Percentiles rank a stretch among this genome's conserved stretches.
Conservation (phyloP, 2,797 vertebrate genomes). For the Serranus cabrilla region DNA sequence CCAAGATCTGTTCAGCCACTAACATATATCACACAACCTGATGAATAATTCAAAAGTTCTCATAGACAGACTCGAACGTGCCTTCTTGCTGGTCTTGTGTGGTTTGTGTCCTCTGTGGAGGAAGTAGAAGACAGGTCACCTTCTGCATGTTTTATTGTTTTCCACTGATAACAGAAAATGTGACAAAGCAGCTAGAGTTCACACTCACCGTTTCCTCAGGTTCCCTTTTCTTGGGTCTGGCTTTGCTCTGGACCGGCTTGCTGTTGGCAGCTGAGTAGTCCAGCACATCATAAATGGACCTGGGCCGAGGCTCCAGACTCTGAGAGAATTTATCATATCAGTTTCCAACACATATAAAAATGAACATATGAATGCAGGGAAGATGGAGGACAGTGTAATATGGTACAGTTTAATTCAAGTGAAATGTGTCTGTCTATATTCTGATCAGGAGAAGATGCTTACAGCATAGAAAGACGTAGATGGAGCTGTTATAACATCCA, state of each 20-base stretch:
- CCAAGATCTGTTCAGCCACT: not conserved
- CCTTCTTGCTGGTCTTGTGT: conserved; percentile 58
- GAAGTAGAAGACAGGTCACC: conserved; percentile 42
- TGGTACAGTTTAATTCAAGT: not conserved
- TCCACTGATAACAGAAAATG: not conserved
- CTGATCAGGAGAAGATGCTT: conserved; percentile 47
- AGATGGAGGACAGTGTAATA: not conserved
- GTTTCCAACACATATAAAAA: conserved; percentile 19
- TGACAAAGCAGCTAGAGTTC: not conserved
- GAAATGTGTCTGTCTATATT: conserved; percentile 1
- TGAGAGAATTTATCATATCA: conserved; percentile 54
- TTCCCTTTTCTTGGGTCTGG: conserved; percentile 32
- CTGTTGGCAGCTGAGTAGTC: conserved; percentile 46
- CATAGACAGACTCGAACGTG: conserved; percentile 82
- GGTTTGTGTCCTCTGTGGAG: conserved; percentile 62
- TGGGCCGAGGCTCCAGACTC: conserved; percentile 74
- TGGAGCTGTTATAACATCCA: conserved; percentile 18
- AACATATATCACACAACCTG: not conserved
- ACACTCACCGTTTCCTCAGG: conserved; percentile 61
- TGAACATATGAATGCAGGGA: not conserved
- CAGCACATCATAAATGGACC: conserved; percentile 83
- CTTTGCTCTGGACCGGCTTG: conserved; percentile 26
- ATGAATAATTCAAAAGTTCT: conserved; percentile 78
- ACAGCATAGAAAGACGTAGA: conserved; percentile 83
- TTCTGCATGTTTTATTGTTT: conserved; percentile 4